Conservation (phyloP, 2,113 vertebrate species). For the Oceanites oceanicus region DNA sequence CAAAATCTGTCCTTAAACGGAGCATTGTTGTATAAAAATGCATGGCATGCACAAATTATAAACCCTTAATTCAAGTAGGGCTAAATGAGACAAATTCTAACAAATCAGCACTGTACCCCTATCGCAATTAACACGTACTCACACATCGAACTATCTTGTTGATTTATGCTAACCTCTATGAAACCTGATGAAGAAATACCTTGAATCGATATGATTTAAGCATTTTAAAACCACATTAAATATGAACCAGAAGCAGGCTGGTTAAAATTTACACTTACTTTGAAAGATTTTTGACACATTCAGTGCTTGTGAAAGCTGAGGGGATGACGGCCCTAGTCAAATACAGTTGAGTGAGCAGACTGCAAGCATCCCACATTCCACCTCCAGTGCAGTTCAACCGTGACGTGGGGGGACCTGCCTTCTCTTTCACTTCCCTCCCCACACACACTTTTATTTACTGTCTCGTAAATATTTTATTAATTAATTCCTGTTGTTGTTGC, state of each 20-base stretch:
- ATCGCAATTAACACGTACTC: slow-evolving; percentile 50
- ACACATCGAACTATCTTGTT: slow-evolving; percentile 10
- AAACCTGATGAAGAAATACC: slow-evolving; percentile 44
- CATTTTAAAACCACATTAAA: slow-evolving; percentile 75
- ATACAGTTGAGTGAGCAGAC: slow-evolving; percentile 86
- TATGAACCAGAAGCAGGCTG: slow-evolving; percentile 75
- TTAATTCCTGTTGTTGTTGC: slow-evolving; percentile 23
- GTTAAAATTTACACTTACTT: slow-evolving; percentile 81
- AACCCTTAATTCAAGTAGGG: slow-evolving; percentile 3
- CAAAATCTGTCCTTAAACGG: neutral
- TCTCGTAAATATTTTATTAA: slow-evolving; percentile 65
- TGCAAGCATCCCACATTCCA: slow-evolving; percentile 74
- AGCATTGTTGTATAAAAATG: neutral
- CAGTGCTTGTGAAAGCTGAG: slow-evolving; percentile 79
- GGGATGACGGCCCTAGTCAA: slow-evolving; percentile 82
- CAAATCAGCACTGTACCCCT: slow-evolving; percentile 27
- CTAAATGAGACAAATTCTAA: slow-evolving; percentile 49
- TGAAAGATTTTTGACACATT: slow-evolving; percentile 82
- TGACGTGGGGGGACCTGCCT: slow-evolving; percentile 76
- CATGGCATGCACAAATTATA: neutral
- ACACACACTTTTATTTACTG: slow-evolving; percentile 53
- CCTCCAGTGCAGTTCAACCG: slow-evolving; percentile 80
- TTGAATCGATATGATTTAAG: slow-evolving; percentile 57
- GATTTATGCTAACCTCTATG: slow-evolving; percentile 29
- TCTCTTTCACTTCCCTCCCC: slow-evolving; percentile 35